phyloP scores from a whole-genome alignment of 2,797 vertebrate species.

The Crypturellus tataupa region DNA sequence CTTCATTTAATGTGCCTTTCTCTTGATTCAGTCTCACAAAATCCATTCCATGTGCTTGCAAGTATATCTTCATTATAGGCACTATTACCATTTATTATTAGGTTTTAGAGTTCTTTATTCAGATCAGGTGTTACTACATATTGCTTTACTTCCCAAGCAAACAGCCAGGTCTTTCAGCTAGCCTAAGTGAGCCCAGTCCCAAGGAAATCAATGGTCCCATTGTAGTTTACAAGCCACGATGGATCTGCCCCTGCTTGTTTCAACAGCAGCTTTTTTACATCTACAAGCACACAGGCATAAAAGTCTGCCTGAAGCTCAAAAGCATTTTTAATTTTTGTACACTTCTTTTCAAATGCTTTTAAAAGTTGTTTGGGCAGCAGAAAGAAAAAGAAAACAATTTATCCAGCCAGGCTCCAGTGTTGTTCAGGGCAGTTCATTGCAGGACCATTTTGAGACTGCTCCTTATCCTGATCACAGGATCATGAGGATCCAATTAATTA shows the following conservation, averaged over 20 bases:
- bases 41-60: neutral
- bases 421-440: neutral
- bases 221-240: neutral
- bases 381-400: conserved; percentile 2
- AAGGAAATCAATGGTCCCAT: conserved; percentile 32
- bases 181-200: neutral
- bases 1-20: neutral
- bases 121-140: neutral
- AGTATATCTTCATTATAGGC: neutral
- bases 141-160: neutral
- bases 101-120: conserved; percentile 13
- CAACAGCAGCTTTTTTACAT: conserved; percentile 23
- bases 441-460: conserved; percentile 31
- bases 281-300: neutral
- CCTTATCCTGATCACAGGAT: conserved; percentile 35
- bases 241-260: conserved; percentile 7
- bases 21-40: neutral
- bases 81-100: neutral
- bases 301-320: conserved; percentile 34
- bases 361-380: conserved; percentile 11
- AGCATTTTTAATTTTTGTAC: conserved; percentile 32
- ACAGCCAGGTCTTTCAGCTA: neutral
- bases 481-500: conserved; percentile 47
- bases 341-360: conserved; percentile 24
- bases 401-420: conserved; percentile 5